Percentiles rank a stretch among this genome's conserved stretches.
phyloP scores from a whole-genome alignment of 2,113 vertebrate species.

The Nanorana parkeri region DNA sequence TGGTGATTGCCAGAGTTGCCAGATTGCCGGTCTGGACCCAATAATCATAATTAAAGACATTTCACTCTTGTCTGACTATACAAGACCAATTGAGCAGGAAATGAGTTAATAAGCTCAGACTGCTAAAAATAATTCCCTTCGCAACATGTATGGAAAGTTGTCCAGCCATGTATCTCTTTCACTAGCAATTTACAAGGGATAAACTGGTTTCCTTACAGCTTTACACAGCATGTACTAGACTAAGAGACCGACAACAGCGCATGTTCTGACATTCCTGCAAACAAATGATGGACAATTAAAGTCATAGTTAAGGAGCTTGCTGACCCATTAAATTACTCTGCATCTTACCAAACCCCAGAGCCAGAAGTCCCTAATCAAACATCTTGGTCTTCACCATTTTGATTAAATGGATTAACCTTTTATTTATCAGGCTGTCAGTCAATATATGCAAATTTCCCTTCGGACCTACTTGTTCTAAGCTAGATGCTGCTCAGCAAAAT shows the following conservation, averaged over 20 bases:
- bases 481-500: constrained; percentile 4
- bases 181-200: constrained; percentile 18
- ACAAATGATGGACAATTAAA: constrained; percentile 47
- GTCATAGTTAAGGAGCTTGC: constrained; percentile 44
- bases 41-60: too few species aligned
- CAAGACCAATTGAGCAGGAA: neutral
- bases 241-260: constrained; percentile 11
- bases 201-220: constrained; percentile 2
- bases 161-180: neutral
- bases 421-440: constrained; percentile 49
- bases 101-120: constrained; percentile 16
- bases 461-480: constrained; percentile 13
- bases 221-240: constrained; percentile 23
- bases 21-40: too few species aligned
- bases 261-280: constrained; percentile 32
- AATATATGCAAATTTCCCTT: constrained; percentile 49
- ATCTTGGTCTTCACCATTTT: constrained; percentile 32
- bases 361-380: constrained; percentile 48
- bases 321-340: constrained; percentile 50
- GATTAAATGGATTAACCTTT: constrained; percentile 54
- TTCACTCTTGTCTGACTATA: too few species aligned
- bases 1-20: too few species aligned
- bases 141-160: neutral
- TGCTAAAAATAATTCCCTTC: constrained; percentile 23
- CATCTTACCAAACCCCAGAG: constrained; percentile 38